Evolutionary conservation across 1,140 invertebrate species (phyloP).

Genomic region (Eupristina koningsbergeri): DNA sequence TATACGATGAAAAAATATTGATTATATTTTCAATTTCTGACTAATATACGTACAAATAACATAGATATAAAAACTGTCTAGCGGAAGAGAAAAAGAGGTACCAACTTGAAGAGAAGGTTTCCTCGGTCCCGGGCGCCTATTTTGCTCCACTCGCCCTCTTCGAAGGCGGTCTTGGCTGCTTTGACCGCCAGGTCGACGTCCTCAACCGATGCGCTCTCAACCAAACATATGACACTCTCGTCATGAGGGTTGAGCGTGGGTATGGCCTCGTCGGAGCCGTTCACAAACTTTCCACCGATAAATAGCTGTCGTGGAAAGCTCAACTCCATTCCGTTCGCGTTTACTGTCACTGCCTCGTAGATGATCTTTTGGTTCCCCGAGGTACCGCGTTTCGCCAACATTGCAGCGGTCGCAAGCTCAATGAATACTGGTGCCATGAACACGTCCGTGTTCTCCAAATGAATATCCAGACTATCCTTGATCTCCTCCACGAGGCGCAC

Average conservation of each 20-base stretch:
- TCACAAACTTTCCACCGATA: constrained; percentile 91
- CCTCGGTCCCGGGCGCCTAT: constrained; percentile 89
- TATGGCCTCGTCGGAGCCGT: constrained; percentile 80
- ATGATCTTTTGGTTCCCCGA: constrained; percentile 73
- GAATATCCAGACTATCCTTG: constrained; percentile 85
- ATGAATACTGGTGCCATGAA: constrained; percentile 93
- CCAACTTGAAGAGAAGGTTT: constrained; percentile 79
- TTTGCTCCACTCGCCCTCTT: constrained; percentile 90
- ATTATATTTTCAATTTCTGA: too few relatives aligned
- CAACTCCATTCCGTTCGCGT: constrained; percentile 88
- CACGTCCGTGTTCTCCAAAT: constrained; percentile 90
- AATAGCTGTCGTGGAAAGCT: constrained; percentile 91
- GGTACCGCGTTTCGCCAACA: constrained; percentile 80
- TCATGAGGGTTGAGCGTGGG: constrained; percentile 88
- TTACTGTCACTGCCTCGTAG: constrained; percentile 83
- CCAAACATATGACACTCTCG: constrained; percentile 85
- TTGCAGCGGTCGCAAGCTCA: constrained; percentile 82
- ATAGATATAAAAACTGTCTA: too few relatives aligned
- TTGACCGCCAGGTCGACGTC: constrained; percentile 92
- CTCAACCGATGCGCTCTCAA: constrained; percentile 80
- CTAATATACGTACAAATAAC: too few relatives aligned
- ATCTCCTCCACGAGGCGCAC: constrained; percentile 94
- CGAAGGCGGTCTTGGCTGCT: constrained; percentile 89
- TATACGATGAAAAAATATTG: too few relatives aligned
- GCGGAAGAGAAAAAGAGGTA: too few relatives aligned